Percentiles rank a stretch among this genome's conserved stretches.
phyloP scores from a whole-genome alignment of 2,888 invertebrate genomes.

The Synergus laeviventris region DNA sequence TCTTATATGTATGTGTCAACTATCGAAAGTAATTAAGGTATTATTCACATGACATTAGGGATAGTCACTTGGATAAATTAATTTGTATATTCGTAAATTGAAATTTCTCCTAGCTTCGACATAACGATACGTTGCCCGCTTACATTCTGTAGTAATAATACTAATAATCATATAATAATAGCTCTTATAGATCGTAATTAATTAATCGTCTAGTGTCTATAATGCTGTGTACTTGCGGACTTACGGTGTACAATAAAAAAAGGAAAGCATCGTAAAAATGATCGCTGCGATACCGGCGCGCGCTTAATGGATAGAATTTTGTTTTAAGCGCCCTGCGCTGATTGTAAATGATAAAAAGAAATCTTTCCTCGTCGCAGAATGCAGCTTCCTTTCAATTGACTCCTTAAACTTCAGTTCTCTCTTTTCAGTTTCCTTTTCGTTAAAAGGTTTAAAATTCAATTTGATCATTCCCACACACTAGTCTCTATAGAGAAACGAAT shows the following conservation, averaged over 20 bases:
- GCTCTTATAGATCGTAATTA: slow-evolving; percentile 55
- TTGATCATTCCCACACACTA: neutral
- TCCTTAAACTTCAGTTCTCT: slow-evolving; percentile 13
- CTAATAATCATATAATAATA: slow-evolving; percentile 62
- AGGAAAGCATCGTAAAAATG: slow-evolving; percentile 65
- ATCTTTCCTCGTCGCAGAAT: slow-evolving; percentile 23
- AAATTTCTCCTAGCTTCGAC: slow-evolving; percentile 53
- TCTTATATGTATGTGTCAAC: slow-evolving; percentile 54
- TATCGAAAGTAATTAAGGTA: slow-evolving; percentile 26
- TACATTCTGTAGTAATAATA: slow-evolving; percentile 58
- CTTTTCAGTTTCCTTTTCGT: slow-evolving; percentile 35
- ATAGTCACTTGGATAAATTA: slow-evolving; percentile 27
- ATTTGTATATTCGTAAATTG: slow-evolving; percentile 42
- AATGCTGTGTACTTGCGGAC: slow-evolving; percentile 63
- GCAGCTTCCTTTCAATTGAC: slow-evolving; percentile 15
- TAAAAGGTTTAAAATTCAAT: slow-evolving; percentile 25
- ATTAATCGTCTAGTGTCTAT: slow-evolving; percentile 64
- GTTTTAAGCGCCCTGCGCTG: neutral
- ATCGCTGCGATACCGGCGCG: slow-evolving; percentile 41
- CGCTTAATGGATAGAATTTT: slow-evolving; percentile 5
- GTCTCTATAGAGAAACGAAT: neutral
- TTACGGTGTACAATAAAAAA: slow-evolving; percentile 61
- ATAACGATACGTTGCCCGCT: slow-evolving; percentile 56
- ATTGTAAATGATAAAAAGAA: slow-evolving; percentile 38
- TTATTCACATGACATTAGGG: slow-evolving; percentile 49